Evolutionary conservation across 2,113 vertebrate species (phyloP).

Genomic region (Promerops cafer): DNA sequence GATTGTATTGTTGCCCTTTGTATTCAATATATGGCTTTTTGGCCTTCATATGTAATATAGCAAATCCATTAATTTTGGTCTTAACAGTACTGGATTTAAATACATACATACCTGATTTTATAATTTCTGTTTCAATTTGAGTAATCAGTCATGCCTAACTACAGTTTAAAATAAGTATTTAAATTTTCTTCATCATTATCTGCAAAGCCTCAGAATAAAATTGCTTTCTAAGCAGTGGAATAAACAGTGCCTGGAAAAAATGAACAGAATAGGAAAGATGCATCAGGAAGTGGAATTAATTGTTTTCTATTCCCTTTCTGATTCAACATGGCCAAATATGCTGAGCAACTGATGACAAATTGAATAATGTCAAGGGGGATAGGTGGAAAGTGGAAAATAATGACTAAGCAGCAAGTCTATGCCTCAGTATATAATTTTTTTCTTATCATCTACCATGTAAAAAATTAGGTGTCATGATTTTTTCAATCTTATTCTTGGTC

Average conservation of each 20-base stretch:
- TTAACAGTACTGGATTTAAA: not conserved
- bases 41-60: not conserved
- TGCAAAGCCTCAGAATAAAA: not conserved
- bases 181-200: not conserved
- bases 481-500: not conserved
- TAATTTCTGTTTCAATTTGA: not conserved
- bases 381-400: not conserved
- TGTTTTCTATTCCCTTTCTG: not conserved
- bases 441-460: not conserved
- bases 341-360: not conserved
- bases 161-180: not conserved
- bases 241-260: not conserved
- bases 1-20: not conserved
- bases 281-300: not conserved
- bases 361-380: not conserved
- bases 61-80: not conserved
- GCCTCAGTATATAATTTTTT: not conserved
- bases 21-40: not conserved
- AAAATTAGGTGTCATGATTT: not conserved
- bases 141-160: not conserved
- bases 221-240: not conserved
- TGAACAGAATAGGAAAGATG: not conserved
- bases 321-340: not conserved
- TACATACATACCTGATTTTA: not conserved
- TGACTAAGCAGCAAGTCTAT: not conserved